Evolutionary conservation across 2,888 invertebrate genomes (phyloP), one percentile per base, ranked within the genome.

Genomic region (Dicyrtomina minuta): DNA sequence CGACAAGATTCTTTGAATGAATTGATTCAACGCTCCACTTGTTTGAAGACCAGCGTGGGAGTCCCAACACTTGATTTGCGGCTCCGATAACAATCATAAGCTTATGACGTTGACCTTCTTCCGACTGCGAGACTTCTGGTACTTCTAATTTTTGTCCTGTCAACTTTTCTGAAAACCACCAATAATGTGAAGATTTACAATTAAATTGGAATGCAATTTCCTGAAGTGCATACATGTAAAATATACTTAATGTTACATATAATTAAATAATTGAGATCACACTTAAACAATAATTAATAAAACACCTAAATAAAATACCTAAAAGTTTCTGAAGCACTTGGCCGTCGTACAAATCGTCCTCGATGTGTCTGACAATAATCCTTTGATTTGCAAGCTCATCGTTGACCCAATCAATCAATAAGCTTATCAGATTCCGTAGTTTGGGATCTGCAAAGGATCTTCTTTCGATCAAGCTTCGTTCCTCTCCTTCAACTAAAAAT

Each of bases 11-110:
- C 84, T 98, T 98, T 0, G 93, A 92, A 83, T 99, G 98, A 51
- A 99, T 89, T 43, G 92, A 90, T 82, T 98, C 97, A 0, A 98
- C 96, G 80, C 91, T 96, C 98, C 98, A 99, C 82, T 95, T 96
- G 17, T 89, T 89, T 61, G 90, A 90, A 13, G 89, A 88, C 83
- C 90, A 90, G 58, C 88, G 85, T 67, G 88, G 87, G 59, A 91
- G 86, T 33, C 87, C 90, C 12, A 91, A 82, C 56, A 94, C 91
- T 81, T 90, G 88, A 83, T 96, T 96, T 17, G 94, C 92, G 72
- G 92, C 90, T 76, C 90, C 89, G 51, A 99, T 84, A 44, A 98
- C 96, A 71, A 94, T 89, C 70, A 89, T 87, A 41, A 99, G 84
- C 81, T 99, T 99, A 81, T 97, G 95, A 73, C 93, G 90, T 82